These are phyloP conservation scores for Urocolius indicus DNA, from an alignment of 2,113 vertebrate genomes.

Conservation along the genomic window DNA sequence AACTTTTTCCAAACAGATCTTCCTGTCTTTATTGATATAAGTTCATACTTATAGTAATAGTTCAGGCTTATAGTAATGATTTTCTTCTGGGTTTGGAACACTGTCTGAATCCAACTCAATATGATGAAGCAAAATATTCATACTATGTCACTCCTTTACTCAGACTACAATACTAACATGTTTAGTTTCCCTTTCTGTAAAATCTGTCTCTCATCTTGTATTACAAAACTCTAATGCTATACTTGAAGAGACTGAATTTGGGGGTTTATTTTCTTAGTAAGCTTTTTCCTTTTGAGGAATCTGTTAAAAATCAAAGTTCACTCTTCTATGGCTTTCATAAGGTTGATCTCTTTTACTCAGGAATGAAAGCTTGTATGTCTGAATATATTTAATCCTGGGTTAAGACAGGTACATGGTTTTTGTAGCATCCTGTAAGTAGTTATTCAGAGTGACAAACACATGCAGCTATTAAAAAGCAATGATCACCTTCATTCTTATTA, in stretches of 20 bases:
- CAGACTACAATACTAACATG: not conserved
- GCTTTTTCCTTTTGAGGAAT: slow-evolving; percentile 18
- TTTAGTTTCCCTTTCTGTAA: slow-evolving; percentile 28
- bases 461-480: not conserved
- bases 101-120: not conserved
- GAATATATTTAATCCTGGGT: not conserved
- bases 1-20: not conserved
- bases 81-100: not conserved
- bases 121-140: not conserved
- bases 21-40: not conserved
- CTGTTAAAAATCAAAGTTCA: slow-evolving; percentile 42
- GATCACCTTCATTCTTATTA: not conserved
- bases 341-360: not conserved
- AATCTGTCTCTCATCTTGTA: slow-evolving; percentile 22
- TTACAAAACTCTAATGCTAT: slow-evolving; percentile 51
- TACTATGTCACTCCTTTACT: not conserved
- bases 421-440: not conserved
- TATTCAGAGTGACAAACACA: not conserved
- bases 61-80: not conserved
- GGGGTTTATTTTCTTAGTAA: not conserved
- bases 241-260: not conserved
- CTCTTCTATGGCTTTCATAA: slow-evolving; percentile 27
- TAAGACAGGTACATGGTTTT: not conserved
- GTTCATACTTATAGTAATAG: not conserved
- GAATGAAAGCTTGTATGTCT: slow-evolving; percentile 30